A percentile compares a stretch with the other conserved stretches of the same genome.
These are phyloP conservation scores for Formica aserva DNA, from an alignment of 2,888 invertebrate genomes.

Conservation along the genomic window DNA sequence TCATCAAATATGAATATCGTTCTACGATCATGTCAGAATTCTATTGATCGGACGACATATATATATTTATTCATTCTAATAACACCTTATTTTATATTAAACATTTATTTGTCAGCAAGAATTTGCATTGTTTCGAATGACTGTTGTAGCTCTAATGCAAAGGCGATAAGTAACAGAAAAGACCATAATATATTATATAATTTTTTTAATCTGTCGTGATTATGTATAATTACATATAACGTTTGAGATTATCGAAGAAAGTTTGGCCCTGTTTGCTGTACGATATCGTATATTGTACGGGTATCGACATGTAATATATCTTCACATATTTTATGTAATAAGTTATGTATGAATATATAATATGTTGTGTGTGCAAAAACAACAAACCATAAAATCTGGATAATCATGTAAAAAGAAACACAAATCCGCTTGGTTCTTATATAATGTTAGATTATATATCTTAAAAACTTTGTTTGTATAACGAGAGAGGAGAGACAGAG, in stretches of 20 bases:
- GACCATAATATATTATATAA: slow-evolving; percentile 2
- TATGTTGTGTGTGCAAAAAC: neutral
- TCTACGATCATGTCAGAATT: slow-evolving; percentile 21
- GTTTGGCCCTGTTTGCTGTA: neutral
- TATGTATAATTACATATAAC: neutral
- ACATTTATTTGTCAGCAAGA: slow-evolving; percentile 6
- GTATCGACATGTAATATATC: slow-evolving; percentile 1
- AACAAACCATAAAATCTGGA: neutral
- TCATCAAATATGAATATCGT: slow-evolving; percentile 3
- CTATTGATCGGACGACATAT: neutral
- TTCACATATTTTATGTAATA: slow-evolving; percentile 2
- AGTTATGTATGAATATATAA: slow-evolving; percentile 9
- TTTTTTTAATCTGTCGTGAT: neutral
- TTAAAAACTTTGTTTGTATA: neutral
- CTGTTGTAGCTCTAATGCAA: neutral
- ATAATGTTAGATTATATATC: slow-evolving; percentile 2
- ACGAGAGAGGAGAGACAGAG: neutral
- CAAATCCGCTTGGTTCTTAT: neutral
- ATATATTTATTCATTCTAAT: neutral
- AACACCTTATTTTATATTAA: neutral
- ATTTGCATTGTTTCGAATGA: neutral
- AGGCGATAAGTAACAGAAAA: slow-evolving; percentile 1
- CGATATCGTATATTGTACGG: neutral
- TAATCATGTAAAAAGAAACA: neutral
- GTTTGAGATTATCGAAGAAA: neutral